These are phyloP conservation scores for Cyanoderma ruficeps DNA, from an alignment of 2,113 vertebrate genomes.

Conservation along the genomic window DNA sequence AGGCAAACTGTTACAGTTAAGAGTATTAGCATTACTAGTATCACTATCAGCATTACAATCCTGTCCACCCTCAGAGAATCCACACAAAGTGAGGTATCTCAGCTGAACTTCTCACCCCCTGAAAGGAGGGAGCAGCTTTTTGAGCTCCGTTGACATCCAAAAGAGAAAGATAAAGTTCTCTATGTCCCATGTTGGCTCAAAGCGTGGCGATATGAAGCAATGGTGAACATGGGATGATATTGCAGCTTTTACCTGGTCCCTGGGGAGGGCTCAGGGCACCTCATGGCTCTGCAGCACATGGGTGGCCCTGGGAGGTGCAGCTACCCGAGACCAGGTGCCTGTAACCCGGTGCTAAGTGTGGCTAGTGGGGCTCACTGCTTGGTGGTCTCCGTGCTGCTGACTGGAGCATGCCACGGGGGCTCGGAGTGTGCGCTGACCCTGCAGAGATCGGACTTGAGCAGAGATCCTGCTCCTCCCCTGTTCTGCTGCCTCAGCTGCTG, in stretches of 20 bases:
- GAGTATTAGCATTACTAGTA: neutral
- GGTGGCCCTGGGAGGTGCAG: neutral
- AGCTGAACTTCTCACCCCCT: constrained; percentile 23
- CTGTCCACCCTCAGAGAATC: neutral
- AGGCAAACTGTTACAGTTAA: constrained; percentile 13
- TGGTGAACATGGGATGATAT: constrained; percentile 59
- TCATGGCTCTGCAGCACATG: neutral
- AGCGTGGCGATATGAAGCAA: constrained; percentile 53
- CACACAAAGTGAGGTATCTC: neutral
- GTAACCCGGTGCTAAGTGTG: accelerated
- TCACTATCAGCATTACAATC: neutral
- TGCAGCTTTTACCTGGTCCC: constrained; percentile 37
- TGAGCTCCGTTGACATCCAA: constrained; percentile 20
- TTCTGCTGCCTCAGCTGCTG: neutral
- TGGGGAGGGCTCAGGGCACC: neutral
- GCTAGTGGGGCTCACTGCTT: neutral
- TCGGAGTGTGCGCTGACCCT: neutral
- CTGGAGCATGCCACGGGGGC: neutral
- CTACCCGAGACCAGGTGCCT: neutral
- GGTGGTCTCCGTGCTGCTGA: neutral
- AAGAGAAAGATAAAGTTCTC: constrained; percentile 34
- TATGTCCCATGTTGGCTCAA: neutral
- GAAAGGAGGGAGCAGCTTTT: constrained; percentile 14
- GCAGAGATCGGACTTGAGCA: accelerated
- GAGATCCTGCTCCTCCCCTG: neutral